Base-by-base conservation (phyloP, 2,797 vertebrate genomes). In the Eurystomus glaucurus region DNA sequence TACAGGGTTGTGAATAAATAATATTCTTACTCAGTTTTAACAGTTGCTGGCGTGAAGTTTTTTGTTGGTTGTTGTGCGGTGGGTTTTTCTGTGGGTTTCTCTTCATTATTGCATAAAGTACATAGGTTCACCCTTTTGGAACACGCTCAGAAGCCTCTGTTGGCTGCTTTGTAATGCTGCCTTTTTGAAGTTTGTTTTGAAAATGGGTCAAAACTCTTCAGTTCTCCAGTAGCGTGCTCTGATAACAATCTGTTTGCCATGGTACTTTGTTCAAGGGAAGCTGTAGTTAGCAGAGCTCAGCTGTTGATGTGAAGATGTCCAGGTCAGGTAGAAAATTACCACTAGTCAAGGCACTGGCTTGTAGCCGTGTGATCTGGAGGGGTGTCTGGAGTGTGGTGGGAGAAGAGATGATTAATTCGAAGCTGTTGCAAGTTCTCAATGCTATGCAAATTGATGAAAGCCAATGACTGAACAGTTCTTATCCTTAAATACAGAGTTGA, bases 171-270 rank as follows among this genome's bases (percentile, higher is more conserved):
- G 54, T 51, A 31, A 20, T 61, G 68, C 28, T 3, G 6, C 69
- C 60, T 84, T 48, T 83, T 64, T 82, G 86, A 83, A 69, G 65
- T 57, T 82, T 37, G 33, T 70, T 79, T 66, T 35, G 35, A 92
- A 94, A 62, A 66, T 87, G 80, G 75, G 80, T 94, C 77, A 87
- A 17, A 96, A 72, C 70, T 88, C 45, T 55, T 60, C 51, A 55
- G 46, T 81, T 92, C 69, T 72, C 4, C 65, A 43, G 69, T 2
- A 14, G 31, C 28, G 23, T 28, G 1, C 54, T 46, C 26, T 92
- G 79, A 78, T 94, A 90, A 33, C 1, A 10, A 66, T 88, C 87
- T 65, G 43, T 54, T 77, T 57, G 45, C 61, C 0, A 0, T 62
- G 78, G 54, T 69, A 28, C 31, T 50, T 91, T 61, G 25, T 37